These are phyloP conservation scores for Trilocha varians DNA, from an alignment of 2,888 invertebrate genomes.

Conservation along the genomic window DNA sequence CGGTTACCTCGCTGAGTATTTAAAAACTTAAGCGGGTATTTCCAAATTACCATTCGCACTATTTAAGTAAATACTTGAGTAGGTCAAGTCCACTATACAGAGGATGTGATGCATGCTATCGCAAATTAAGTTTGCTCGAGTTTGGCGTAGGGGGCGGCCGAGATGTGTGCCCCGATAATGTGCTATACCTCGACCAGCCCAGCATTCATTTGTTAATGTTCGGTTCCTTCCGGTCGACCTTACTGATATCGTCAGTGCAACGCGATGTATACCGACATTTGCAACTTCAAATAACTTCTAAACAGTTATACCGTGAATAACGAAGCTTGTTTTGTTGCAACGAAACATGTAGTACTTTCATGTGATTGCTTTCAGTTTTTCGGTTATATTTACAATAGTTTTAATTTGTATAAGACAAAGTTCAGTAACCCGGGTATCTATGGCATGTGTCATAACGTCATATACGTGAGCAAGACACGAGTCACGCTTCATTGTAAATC, in stretches of 20 bases:
- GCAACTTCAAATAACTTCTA: neutral
- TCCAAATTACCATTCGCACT: neutral
- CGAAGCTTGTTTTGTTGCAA: too few relatives aligned
- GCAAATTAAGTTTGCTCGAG: slow-evolving; percentile 29
- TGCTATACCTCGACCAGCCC: slow-evolving; percentile 35
- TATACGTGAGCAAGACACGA: slow-evolving; percentile 3
- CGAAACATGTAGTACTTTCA: too few relatives aligned
- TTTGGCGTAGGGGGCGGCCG: slow-evolving; percentile 17
- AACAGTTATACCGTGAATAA: too few relatives aligned
- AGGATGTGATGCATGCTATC: slow-evolving; percentile 10
- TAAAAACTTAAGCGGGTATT: neutral
- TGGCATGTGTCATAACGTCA: slow-evolving; percentile 4
- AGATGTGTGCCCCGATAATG: slow-evolving; percentile 53
- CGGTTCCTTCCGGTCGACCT: slow-evolving; percentile 60
- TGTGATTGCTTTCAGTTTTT: too few relatives aligned
- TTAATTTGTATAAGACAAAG: slow-evolving; percentile 7
- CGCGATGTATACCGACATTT: neutral
- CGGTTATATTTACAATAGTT: too few relatives aligned
- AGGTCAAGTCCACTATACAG: slow-evolving; percentile 39
- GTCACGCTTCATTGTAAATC: slow-evolving; percentile 1
- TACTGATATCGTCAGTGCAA: slow-evolving; percentile 35
- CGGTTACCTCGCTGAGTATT: neutral
- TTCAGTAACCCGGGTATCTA: slow-evolving; percentile 9
- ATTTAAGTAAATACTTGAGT: neutral
- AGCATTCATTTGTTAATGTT: slow-evolving; percentile 55